Evolutionary conservation across 2,113 vertebrate genomes (phyloP).

Genomic region (Microcebus griseorufus): DNA sequence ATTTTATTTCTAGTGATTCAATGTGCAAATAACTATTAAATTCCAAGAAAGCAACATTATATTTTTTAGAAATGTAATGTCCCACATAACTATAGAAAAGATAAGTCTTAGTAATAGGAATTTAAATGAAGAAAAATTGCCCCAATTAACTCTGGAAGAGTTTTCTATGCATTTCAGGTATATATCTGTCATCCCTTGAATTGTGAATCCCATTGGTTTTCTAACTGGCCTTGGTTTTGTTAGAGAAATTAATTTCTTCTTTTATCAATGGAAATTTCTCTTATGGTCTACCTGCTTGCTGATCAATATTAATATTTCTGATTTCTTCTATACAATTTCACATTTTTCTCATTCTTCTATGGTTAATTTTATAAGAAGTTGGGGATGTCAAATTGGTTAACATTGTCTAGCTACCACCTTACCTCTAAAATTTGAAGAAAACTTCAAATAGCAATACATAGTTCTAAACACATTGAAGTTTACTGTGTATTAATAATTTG

Average conservation of each 20-base stretch:
- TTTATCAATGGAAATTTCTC: neutral
- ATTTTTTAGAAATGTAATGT: neutral
- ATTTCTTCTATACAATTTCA: neutral
- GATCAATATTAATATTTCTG: conserved; percentile 30
- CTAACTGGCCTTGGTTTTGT: neutral
- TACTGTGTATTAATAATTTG: neutral
- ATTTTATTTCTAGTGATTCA: neutral
- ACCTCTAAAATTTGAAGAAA: neutral
- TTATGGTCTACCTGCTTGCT: neutral
- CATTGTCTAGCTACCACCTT: neutral
- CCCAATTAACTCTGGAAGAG: neutral
- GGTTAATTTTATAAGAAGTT: neutral
- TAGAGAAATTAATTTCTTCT: neutral
- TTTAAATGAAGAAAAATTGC: neutral
- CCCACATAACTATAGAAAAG: neutral
- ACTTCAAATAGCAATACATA: neutral
- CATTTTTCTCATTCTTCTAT: neutral
- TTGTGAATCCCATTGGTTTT: neutral
- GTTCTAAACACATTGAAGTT: neutral
- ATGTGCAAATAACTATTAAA: neutral
- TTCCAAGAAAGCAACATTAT: neutral
- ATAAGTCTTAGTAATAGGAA: neutral
- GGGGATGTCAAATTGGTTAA: neutral
- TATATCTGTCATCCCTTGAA: neutral
- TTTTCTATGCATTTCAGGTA: neutral